Evolutionary conservation across 2,113 vertebrate genomes (phyloP), one percentile per base, ranked within the genome.

Genomic region (Neotoma lepida): DNA sequence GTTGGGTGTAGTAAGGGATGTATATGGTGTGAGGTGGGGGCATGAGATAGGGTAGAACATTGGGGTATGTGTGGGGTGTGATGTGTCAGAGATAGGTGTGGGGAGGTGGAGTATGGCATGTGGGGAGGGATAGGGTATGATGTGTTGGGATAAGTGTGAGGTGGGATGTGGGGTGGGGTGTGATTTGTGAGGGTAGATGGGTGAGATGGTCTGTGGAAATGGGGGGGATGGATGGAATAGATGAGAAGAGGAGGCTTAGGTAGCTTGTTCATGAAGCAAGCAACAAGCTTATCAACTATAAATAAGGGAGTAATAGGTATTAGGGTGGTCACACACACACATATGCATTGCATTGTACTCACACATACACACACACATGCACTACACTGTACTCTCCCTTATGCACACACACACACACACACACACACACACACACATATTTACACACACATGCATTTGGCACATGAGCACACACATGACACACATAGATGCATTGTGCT

Each of bases 281-380:
- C 9, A 35, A 28, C 13, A 35, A 49, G 35, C 13, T 51, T n/a
- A 41, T 28, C 26, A 3, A 49, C 46, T 44, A 15, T 24, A 5
- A 20, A 14, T 24, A 44, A 9, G 2, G 30, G 1, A 0, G 4
- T 1, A 13, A 22, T 14, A 15, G 54, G 2, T 17, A 2, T 44
- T 13, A 1, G 54, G 0, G 24, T 39, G 0, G 0, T 26, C 5
- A 18, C 20, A 28, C 68, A 24, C 24, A 12, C 35, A 61, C 9
- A 33, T 17, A 51, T 9, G 18, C 2, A 46, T 46, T 46, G 46
- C 7, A 7, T 7, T 46, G 46, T 46, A 46, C 7, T 46, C 41
- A n/a, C n/a, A n/a, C 9, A 44, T 61, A 33, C 30, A 15, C 7
- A 44, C 30, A 64, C 5, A 30, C 9, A 51, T 6, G 51, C 49